phyloP scores from a whole-genome alignment of 2,113 vertebrate genomes.

The Oophaga pumilio region DNA sequence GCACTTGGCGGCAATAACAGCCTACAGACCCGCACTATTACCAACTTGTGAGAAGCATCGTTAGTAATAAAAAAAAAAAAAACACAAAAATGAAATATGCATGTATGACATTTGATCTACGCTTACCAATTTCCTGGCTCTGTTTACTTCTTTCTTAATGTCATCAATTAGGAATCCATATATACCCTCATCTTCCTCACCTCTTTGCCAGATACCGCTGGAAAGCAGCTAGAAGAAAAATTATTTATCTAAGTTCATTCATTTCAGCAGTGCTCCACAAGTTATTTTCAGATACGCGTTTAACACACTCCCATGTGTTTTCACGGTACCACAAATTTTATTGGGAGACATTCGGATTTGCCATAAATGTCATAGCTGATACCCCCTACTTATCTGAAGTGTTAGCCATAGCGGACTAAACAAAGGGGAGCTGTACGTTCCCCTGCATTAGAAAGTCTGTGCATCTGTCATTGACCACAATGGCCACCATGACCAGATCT shows the following conservation, averaged over 20 bases:
- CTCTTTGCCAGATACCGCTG: conserved; percentile 93
- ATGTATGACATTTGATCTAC: not conserved
- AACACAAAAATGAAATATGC: too few species aligned
- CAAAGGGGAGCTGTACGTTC: too few species aligned
- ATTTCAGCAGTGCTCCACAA: not conserved
- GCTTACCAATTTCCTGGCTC: conserved; percentile 87
- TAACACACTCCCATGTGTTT: too few species aligned
- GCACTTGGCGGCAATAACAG: too few species aligned
- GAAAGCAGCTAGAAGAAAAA: conserved; percentile 83
- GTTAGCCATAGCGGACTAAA: too few species aligned
- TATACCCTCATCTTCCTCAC: conserved; percentile 86
- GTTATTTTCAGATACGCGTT: not conserved
- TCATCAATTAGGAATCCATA: conserved; percentile 90
- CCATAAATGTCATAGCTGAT: not conserved
- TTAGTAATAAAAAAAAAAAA: too few species aligned
- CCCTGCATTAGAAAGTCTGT: too few species aligned
- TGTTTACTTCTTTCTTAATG: conserved; percentile 83
- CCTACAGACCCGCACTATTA: not conserved
- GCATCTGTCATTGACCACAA: not conserved
- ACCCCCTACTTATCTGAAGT: not conserved
- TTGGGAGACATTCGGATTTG: not conserved
- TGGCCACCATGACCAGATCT: not conserved
- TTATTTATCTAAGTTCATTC: not conserved
- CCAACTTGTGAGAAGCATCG: not conserved
- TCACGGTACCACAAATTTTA: not conserved